phyloP scores from a whole-genome alignment of 1,140 invertebrate genomes.

The Venturia canescens region DNA sequence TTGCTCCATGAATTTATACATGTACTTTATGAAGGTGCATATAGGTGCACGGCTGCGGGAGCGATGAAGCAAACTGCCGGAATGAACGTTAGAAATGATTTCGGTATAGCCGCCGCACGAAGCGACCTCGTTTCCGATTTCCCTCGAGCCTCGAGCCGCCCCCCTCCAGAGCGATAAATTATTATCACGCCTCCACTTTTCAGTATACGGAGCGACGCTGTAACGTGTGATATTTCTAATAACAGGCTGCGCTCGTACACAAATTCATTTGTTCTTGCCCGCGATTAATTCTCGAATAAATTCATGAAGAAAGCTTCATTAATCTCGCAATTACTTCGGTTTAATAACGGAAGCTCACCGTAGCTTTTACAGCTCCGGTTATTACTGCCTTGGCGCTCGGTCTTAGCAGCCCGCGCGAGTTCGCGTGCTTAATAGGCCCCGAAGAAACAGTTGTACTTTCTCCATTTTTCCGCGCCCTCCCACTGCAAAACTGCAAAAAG shows the following conservation, averaged over 20 bases:
- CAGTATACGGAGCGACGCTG: background rate
- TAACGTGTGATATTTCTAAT: too few relatives aligned
- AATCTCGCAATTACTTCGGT: too few relatives aligned
- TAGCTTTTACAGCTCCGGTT: too few relatives aligned
- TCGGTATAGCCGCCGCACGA: constrained; percentile 25
- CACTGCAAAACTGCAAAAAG: too few relatives aligned
- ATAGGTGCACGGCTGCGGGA: background rate
- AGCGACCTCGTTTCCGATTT: constrained; percentile 35
- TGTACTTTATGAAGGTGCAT: background rate
- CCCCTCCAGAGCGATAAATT: background rate
- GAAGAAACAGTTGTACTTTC: too few relatives aligned
- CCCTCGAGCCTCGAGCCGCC: background rate
- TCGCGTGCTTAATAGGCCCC: too few relatives aligned
- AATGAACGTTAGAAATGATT: constrained; percentile 37
- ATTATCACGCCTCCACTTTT: constrained; percentile 22
- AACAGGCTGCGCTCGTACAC: background rate
- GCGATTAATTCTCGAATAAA: too few relatives aligned
- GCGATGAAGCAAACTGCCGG: constrained; percentile 2
- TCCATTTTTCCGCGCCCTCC: too few relatives aligned
- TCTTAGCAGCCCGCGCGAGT: too few relatives aligned
- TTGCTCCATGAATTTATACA: constrained; percentile 10
- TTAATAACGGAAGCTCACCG: too few relatives aligned
- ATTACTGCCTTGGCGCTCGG: too few relatives aligned
- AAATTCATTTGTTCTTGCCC: background rate
- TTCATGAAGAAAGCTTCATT: too few relatives aligned